Evolutionary conservation across 2,113 vertebrate species (phyloP).

Genomic region (Felis chaus): DNA sequence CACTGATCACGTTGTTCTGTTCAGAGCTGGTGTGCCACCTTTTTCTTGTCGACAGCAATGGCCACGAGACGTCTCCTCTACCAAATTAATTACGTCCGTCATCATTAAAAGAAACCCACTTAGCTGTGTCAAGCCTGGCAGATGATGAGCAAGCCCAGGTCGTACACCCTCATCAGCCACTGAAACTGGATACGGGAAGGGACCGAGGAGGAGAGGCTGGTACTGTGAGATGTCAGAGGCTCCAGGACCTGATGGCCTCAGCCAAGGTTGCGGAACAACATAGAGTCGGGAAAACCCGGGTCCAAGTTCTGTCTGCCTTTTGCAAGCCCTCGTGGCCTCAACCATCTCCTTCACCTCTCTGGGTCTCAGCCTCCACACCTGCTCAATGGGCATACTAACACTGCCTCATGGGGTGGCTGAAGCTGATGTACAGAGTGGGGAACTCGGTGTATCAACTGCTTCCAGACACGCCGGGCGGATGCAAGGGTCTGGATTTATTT

Average conservation of each 20-base stretch:
- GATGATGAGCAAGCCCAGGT: constrained; percentile 71
- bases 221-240: fast-evolving
- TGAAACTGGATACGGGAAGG: background rate
- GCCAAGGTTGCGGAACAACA: background rate
- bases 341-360: background rate
- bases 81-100: constrained; percentile 82
- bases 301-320: background rate
- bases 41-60: constrained; percentile 72
- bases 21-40: constrained; percentile 67
- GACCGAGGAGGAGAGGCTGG: no score
- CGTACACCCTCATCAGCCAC: constrained; percentile 70
- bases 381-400: background rate
- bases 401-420: fast-evolving
- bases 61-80: constrained; percentile 64
- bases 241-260: background rate
- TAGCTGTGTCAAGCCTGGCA: constrained; percentile 75
- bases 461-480: background rate
- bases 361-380: background rate
- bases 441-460: background rate
- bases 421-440: no score
- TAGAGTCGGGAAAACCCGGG: background rate
- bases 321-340: background rate
- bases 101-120: constrained; percentile 79
- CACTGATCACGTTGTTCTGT: fast-evolving
- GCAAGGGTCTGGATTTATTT: background rate